Percentiles rank a stretch among this genome's conserved stretches.
These are phyloP conservation scores for Sciurus carolinensis DNA, from an alignment of 2,797 vertebrate species.

Conservation along the genomic window DNA sequence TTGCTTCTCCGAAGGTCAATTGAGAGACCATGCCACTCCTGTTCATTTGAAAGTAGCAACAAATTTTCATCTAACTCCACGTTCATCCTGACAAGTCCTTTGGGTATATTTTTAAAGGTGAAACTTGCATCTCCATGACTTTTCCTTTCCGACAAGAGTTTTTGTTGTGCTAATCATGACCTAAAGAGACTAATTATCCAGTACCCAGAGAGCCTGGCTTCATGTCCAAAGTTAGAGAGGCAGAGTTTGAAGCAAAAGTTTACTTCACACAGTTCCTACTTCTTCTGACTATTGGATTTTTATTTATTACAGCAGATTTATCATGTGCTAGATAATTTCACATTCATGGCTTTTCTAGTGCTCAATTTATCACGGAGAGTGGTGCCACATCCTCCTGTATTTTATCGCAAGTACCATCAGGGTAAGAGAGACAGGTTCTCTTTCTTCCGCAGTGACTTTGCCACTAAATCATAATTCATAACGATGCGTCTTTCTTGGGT, in stretches of 20 bases:
- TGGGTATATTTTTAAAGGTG: slow-evolving; percentile 41
- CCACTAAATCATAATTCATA: slow-evolving; percentile 85
- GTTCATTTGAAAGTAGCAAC: slow-evolving; percentile 38
- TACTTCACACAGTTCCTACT: slow-evolving; percentile 46
- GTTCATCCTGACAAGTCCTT: slow-evolving; percentile 7
- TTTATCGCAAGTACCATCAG: slow-evolving; percentile 84
- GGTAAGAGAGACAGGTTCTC: slow-evolving; percentile 82
- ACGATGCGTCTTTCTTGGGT: slow-evolving; percentile 40
- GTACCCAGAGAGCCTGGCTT: neutral
- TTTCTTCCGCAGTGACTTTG: slow-evolving; percentile 78
- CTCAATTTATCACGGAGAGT: slow-evolving; percentile 86
- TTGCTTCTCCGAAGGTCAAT: neutral
- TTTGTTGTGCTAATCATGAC: neutral
- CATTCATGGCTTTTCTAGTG: slow-evolving; percentile 85
- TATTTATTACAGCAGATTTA: slow-evolving; percentile 86
- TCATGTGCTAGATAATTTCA: slow-evolving; percentile 85
- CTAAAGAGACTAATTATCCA: neutral
- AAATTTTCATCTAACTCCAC: slow-evolving; percentile 25
- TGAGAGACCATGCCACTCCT: neutral
- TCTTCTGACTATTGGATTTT: slow-evolving; percentile 77
- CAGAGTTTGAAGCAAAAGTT: slow-evolving; percentile 72
- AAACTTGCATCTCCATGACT: neutral
- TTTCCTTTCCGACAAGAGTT: slow-evolving; percentile 19
- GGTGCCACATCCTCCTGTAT: slow-evolving; percentile 80
- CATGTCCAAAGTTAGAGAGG: slow-evolving; percentile 41